These are phyloP conservation scores for Oreamnos americanus DNA, from an alignment of 2,113 vertebrate species.

Conservation along the genomic window DNA sequence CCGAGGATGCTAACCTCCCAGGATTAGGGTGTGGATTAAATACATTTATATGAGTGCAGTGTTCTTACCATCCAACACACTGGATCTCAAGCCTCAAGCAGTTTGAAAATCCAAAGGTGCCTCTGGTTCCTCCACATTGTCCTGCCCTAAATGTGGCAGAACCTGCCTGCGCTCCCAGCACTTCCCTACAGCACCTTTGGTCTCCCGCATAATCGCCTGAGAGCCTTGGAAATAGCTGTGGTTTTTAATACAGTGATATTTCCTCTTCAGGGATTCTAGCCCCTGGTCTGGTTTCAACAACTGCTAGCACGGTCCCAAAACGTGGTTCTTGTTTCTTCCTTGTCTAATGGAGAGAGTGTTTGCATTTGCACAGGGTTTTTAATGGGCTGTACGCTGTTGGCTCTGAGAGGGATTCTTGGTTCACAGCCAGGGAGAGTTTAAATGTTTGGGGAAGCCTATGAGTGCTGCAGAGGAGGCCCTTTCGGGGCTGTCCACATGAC, in stretches of 20 bases:
- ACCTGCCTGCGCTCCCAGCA: fast-evolving
- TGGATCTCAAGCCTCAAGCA: background rate
- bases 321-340: slow-evolving; percentile 70
- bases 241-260: slow-evolving; percentile 72
- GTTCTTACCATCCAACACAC: background rate
- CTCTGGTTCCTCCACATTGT: background rate
- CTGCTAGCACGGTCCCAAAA: slow-evolving; percentile 62
- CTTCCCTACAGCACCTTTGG: slow-evolving; percentile 36
- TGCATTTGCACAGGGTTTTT: slow-evolving; percentile 62
- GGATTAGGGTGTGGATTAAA: background rate
- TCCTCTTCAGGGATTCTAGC: slow-evolving; percentile 72
- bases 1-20: background rate
- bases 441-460: slow-evolving; percentile 17
- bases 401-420: slow-evolving; percentile 61
- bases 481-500: background rate
- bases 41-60: background rate
- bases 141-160: background rate
- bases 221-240: slow-evolving; percentile 65
- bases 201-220: slow-evolving; percentile 36
- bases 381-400: slow-evolving; percentile 35
- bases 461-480: background rate
- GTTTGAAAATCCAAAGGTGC: background rate
- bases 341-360: slow-evolving; percentile 60
- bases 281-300: slow-evolving; percentile 71
- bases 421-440: slow-evolving; percentile 48